phyloP scores from a whole-genome alignment of 35 echinoderm and acorn worm genomes.

The Apostichopus parvimensis region DNA sequence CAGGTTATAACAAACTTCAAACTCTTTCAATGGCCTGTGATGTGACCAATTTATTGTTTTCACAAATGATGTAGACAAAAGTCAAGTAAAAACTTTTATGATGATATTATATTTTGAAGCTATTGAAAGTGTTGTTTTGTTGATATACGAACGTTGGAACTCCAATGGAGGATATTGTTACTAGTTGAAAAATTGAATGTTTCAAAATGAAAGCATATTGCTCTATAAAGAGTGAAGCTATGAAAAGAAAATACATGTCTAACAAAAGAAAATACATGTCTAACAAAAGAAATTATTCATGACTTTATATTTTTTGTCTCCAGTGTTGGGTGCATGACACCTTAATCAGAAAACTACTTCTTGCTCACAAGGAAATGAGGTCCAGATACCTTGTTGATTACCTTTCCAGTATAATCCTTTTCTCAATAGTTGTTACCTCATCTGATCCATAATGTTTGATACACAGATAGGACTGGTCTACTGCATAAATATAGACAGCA shows the following conservation, averaged over 20 bases:
- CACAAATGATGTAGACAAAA: constrained; percentile 4
- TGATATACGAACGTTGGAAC: neutral
- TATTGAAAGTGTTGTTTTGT: neutral
- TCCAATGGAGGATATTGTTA: neutral
- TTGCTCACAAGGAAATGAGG: no score
- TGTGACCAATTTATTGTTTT: neutral
- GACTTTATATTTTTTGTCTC: neutral
- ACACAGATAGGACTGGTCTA: no score
- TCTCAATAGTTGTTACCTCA: no score
- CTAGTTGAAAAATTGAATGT: neutral
- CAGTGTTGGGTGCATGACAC: no score
- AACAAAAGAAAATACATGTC: neutral
- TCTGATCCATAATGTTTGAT: no score
- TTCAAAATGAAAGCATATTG: neutral
- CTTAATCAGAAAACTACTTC: no score
- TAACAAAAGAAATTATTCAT: neutral
- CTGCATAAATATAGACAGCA: no score
- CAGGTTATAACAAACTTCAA: no score
- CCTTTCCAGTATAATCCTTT: no score
- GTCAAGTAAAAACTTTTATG: neutral
- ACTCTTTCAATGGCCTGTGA: no score
- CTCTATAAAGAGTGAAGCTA: neutral
- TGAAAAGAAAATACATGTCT: no score
- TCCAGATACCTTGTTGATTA: no score
- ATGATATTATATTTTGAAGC: neutral